Conservation (phyloP, 2,888 invertebrate genomes). For the Acholoe squamosa region DNA sequence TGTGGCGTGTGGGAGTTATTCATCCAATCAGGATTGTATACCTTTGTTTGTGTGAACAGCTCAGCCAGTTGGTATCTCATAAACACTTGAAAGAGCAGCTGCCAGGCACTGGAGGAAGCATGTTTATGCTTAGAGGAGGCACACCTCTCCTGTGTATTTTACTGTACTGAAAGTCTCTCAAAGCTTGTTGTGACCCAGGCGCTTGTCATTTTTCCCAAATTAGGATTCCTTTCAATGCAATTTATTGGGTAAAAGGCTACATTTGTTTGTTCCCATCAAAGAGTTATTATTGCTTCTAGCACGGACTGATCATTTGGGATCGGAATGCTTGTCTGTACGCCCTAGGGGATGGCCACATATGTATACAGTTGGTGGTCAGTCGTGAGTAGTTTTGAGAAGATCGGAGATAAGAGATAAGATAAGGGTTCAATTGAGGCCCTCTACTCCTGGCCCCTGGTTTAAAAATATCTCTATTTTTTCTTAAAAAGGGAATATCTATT, state of each 20-base stretch:
- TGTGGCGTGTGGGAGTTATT: neutral
- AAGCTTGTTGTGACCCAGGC: neutral
- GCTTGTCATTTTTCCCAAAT: neutral
- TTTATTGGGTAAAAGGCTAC: neutral
- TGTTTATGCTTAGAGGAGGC: neutral
- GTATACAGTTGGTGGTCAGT: no score
- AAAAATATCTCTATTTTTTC: no score
- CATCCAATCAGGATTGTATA: constrained; percentile 31
- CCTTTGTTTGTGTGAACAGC: constrained; percentile 35
- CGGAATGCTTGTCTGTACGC: neutral
- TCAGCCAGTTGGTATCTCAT: neutral
- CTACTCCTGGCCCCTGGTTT: no score
- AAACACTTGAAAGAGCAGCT: neutral
- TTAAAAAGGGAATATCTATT: no score
- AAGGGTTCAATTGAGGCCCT: no score
- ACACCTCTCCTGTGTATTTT: neutral
- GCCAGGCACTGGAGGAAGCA: neutral
- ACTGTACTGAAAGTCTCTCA: neutral
- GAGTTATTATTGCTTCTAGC: neutral
- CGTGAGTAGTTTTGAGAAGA: no score
- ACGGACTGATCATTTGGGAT: neutral
- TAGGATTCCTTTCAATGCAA: neutral
- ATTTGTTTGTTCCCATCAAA: neutral
- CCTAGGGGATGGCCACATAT: neutral
- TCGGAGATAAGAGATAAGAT: no score